Conservation (phyloP, 2,113 vertebrate species). For the Azemiops feae region DNA sequence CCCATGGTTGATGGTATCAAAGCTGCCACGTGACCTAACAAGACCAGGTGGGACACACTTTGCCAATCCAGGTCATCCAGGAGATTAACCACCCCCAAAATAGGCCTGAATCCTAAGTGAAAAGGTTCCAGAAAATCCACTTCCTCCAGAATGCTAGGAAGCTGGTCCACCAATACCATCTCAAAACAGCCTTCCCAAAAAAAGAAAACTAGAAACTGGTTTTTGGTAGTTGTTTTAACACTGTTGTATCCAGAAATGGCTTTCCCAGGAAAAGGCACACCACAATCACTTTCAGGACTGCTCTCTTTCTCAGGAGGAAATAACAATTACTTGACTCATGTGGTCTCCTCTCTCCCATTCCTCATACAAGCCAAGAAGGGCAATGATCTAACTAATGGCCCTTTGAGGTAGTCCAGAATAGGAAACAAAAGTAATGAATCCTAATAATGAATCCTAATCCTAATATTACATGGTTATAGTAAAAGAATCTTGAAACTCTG, state of each 20-base stretch:
- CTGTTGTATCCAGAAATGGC: background rate
- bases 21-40: background rate
- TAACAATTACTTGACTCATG: background rate
- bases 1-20: background rate
- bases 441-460: background rate
- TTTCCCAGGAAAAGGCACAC: background rate
- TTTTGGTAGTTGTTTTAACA: background rate
- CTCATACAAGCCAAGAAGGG: background rate
- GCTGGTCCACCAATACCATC: background rate
- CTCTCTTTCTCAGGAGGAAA: background rate
- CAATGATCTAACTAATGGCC: background rate
- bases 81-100: background rate
- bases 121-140: background rate
- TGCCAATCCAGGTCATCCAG: background rate
- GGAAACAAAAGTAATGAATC: background rate
- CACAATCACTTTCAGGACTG: background rate
- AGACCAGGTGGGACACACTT: background rate
- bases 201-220: background rate
- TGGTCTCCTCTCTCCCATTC: background rate
- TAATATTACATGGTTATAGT: background rate
- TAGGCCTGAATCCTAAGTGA: background rate
- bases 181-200: background rate
- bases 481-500: background rate
- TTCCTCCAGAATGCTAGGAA: background rate
- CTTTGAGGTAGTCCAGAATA: background rate